Percentiles rank a stretch among this genome's conserved stretches.
Evolutionary conservation across 92 coral and sea anemone species (phyloP).

Genomic region (Chrysogorgia sp.): DNA sequence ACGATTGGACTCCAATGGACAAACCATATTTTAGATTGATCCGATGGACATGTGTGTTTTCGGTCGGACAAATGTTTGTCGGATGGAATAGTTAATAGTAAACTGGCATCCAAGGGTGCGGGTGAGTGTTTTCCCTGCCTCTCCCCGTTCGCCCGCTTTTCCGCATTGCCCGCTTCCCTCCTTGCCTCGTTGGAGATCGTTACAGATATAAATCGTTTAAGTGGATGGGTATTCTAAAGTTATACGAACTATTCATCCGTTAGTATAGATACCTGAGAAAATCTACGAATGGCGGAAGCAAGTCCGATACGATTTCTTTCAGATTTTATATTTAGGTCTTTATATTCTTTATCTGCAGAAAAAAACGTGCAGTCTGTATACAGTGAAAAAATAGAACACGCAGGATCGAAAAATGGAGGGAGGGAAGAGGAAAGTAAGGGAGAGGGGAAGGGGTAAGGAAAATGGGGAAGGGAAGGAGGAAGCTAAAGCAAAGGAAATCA

Average conservation of each 20-base stretch:
- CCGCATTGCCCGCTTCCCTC: too few species aligned
- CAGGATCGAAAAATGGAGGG: neutral
- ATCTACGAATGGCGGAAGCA: conserved; percentile 82
- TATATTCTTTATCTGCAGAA: conserved; percentile 84
- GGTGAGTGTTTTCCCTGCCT: too few species aligned
- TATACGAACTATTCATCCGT: neutral
- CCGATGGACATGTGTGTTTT: too few species aligned
- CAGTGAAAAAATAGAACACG: neutral
- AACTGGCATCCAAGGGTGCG: too few species aligned
- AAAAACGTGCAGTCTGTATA: neutral
- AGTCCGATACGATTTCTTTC: conserved; percentile 81
- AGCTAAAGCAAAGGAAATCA: neutral
- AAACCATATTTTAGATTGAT: too few species aligned
- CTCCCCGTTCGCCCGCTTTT: too few species aligned
- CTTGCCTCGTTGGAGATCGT: too few species aligned
- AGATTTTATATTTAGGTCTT: conserved; percentile 79
- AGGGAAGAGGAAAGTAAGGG: neutral
- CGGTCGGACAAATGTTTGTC: too few species aligned
- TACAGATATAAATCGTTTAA: too few species aligned
- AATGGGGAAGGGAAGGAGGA: neutral
- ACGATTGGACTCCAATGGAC: too few species aligned
- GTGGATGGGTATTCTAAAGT: too few species aligned
- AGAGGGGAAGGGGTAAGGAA: neutral
- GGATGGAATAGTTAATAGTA: too few species aligned
- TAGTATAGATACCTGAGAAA: conserved; percentile 78